Evolutionary conservation across 1,140 invertebrate species (phyloP), one percentile per base, ranked within the genome.

Genomic region (Aphelenchoides besseyi): DNA sequence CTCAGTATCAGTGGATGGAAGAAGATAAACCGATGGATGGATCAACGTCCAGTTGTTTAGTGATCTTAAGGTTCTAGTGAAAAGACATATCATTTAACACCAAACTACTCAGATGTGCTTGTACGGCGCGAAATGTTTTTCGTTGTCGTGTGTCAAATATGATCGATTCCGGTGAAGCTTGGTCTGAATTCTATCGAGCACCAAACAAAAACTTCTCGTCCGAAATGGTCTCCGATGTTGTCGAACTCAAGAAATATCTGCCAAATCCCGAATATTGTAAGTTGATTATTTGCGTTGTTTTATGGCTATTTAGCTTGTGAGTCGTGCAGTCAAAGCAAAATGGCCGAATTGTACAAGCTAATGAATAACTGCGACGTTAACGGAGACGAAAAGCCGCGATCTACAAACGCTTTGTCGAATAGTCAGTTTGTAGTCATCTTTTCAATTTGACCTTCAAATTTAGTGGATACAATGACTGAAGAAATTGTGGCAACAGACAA

Each of bases 401-500:
- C 72, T 63, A 73, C 5, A 5, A 59, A 59, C 18, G 5, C 32
- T 33, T 8, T 29, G 55, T 8, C 23, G 55, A 28, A 59, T 16
- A 59, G 55, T 5, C 12, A 33, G 55, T 59, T 23, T 59, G 5
- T 41, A 41, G 37, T 48, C 41, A 29, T 59, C 5, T 59, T 59
- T 33, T 28, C 5, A 33, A 41, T 41, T 5, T 59, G 59, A 18
- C 30, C 8, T 70, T 70, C 62, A 18, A 66, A 8, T 36, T 8
- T 26, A 48, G 18, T 67, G 5, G 5, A 59, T 5, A 36, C 30
- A 16, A 5, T 66, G 3, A 67, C 33, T 5, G 62, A 75, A 48
- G 75, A 67, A 12, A 32, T 83, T 18, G 72, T 82, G 80, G 86
- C 86, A 12, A 79, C 82, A 48, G 86, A 87, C 72, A 87, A 87